Percentiles rank a stretch among this genome's conserved stretches.
phyloP scores from a whole-genome alignment of 1,140 invertebrate genomes.

The Agrilus planipennis region DNA sequence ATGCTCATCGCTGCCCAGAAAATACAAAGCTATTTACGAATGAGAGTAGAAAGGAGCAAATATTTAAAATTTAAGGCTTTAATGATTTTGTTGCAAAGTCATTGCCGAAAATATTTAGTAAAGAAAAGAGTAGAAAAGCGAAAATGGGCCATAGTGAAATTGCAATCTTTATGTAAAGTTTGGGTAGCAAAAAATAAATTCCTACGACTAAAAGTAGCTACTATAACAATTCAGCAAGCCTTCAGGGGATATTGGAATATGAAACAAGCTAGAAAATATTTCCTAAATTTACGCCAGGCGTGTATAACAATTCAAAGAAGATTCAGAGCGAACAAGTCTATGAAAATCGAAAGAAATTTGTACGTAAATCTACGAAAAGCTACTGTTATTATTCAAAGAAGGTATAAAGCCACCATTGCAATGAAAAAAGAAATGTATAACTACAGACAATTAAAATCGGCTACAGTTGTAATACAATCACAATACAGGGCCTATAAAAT shows the following conservation, averaged over 20 bases:
- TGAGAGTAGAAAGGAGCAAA: slow-evolving; percentile 17
- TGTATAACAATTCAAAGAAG: slow-evolving; percentile 26
- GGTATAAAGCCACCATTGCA: slow-evolving; percentile 21
- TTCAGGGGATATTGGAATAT: slow-evolving; percentile 31
- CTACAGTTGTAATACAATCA: slow-evolving; percentile 25
- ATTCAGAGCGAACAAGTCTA: slow-evolving; percentile 35
- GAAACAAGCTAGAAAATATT: slow-evolving; percentile 16
- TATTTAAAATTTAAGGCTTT: slow-evolving; percentile 24
- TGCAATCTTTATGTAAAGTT: too few relatives aligned
- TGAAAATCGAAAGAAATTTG: too few relatives aligned
- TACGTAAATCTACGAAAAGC: too few relatives aligned
- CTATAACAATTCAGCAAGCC: slow-evolving; percentile 9
- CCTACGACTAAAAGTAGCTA: slow-evolving; percentile 15
- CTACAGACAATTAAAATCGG: slow-evolving; percentile 14
- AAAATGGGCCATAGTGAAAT: too few relatives aligned
- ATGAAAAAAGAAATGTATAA: slow-evolving; percentile 17
- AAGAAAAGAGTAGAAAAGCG: too few relatives aligned
- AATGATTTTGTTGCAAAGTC: too few relatives aligned
- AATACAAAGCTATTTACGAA: slow-evolving; percentile 17
- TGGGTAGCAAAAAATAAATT: too few relatives aligned
- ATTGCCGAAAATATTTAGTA: too few relatives aligned
- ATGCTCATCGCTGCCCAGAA: slow-evolving; percentile 5
- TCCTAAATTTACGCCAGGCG: slow-evolving; percentile 15
- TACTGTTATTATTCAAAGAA: slow-evolving; percentile 25
- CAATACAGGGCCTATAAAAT: slow-evolving; percentile 22